A percentile compares a stretch with the other conserved stretches of the same genome.
Conservation (phyloP, 2,797 vertebrate genomes). For the Microtus obscurus region DNA sequence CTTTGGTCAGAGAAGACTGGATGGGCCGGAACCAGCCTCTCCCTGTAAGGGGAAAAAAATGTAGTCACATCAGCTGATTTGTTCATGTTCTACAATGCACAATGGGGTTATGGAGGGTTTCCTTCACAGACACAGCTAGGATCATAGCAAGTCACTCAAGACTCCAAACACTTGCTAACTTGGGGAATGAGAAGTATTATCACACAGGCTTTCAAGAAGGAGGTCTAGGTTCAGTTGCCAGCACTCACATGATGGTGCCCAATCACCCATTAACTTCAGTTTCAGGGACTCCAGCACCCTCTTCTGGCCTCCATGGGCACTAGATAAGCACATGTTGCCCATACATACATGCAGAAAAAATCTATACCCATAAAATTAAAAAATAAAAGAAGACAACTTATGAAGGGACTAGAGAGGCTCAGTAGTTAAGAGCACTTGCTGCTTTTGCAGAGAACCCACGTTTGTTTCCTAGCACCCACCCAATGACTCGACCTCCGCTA, state of each 20-base stretch:
- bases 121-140: neutral
- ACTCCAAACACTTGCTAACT: neutral
- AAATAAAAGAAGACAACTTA: neutral
- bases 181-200: neutral
- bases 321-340: neutral
- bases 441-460: neutral
- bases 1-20: slow-evolving; percentile 93
- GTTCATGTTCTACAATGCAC: accelerated
- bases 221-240: neutral
- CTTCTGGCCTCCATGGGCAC: neutral
- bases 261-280: neutral
- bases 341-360: neutral
- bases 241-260: neutral
- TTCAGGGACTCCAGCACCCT: neutral
- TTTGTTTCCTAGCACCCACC: neutral
- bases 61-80: neutral
- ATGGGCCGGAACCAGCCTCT: slow-evolving; percentile 98
- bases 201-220: neutral
- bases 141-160: neutral
- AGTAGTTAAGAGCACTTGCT: neutral
- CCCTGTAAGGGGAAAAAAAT: slow-evolving; percentile 88
- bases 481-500: neutral
- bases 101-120: neutral
- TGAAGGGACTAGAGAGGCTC: neutral
- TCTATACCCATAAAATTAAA: neutral